Percentiles rank a stretch among this genome's conserved stretches.
phyloP scores from a whole-genome alignment of 2,888 invertebrate species.

The Melanostoma mellinum region DNA sequence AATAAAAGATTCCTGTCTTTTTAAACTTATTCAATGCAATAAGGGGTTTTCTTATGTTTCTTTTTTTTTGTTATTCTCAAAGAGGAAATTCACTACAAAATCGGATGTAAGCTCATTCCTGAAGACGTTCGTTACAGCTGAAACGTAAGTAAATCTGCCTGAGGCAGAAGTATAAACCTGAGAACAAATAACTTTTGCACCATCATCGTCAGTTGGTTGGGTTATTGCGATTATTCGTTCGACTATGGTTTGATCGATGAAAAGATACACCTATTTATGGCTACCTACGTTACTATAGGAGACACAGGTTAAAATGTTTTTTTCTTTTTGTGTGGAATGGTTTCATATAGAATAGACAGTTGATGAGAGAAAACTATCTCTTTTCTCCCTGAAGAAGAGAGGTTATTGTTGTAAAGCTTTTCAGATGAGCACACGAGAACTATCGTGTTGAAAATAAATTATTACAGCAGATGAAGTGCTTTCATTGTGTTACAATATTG shows the following conservation, averaged over 20 bases:
- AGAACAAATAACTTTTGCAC: slow-evolving; percentile 21
- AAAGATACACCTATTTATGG: slow-evolving; percentile 55
- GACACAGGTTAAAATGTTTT: not conserved
- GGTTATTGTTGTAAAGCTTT: slow-evolving; percentile 50
- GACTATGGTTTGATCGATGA: slow-evolving; percentile 64
- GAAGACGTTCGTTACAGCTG: slow-evolving; percentile 41
- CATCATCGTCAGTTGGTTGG: slow-evolving; percentile 27
- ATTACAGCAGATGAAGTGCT: slow-evolving; percentile 15
- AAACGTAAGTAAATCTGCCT: slow-evolving; percentile 31
- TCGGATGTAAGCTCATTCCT: slow-evolving; percentile 30
- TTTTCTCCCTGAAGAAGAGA: slow-evolving; percentile 7
- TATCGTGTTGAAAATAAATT: slow-evolving; percentile 26
- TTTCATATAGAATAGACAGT: not conserved
- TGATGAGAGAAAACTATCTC: slow-evolving; percentile 4
- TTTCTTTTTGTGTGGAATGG: slow-evolving; percentile 8
- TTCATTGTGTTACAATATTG: slow-evolving; percentile 13
- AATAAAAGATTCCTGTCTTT: not conserved
- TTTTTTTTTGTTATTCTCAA: not conserved
- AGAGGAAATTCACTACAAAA: slow-evolving; percentile 27
- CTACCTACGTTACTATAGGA: slow-evolving; percentile 35
- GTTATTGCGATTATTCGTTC: slow-evolving; percentile 46
- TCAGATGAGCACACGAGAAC: slow-evolving; percentile 27
- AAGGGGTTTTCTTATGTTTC: not conserved
- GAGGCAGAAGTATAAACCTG: slow-evolving; percentile 38
- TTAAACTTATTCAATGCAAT: slow-evolving; percentile 40